Evolutionary conservation across 1,140 invertebrate genomes (phyloP).

Genomic region (Melitaea cinxia): DNA sequence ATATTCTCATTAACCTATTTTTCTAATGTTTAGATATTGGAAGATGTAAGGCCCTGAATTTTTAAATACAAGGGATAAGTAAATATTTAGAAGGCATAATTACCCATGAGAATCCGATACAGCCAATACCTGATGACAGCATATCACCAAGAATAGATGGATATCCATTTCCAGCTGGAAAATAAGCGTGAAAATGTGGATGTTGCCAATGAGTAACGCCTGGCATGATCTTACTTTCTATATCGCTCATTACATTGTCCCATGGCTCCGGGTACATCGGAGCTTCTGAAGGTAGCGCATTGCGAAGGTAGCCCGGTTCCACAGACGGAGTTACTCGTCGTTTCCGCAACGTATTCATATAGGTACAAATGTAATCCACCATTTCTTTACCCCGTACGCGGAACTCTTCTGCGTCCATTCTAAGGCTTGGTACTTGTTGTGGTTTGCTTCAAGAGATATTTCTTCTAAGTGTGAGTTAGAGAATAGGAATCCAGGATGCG

Average conservation of each 20-base stretch:
- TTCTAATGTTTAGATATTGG: too few relatives aligned
- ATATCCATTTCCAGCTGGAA: conserved; percentile 98
- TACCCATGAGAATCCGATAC: conserved; percentile 99
- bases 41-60: too few relatives aligned
- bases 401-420: conserved; percentile 96
- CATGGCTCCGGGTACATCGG: conserved; percentile 94
- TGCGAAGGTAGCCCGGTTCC: conserved; percentile 95
- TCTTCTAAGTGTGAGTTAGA: conserved; percentile 18
- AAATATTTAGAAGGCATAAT: conserved; percentile 44
- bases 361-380: conserved; percentile 99
- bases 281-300: conserved; percentile 91
- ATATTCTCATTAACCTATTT: too few relatives aligned
- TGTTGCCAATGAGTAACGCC: conserved; percentile 99
- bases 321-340: conserved; percentile 94
- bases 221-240: conserved; percentile 98
- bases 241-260: conserved; percentile 96
- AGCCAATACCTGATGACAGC: conserved; percentile 96
- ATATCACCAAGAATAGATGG: conserved; percentile 99
- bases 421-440: conserved; percentile 16
- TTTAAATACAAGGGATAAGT: too few relatives aligned
- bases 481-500: conserved; percentile 33
- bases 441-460: conserved; percentile 11
- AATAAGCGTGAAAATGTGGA: conserved; percentile 99
- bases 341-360: conserved; percentile 92
- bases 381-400: conserved; percentile 95